Evolutionary conservation across 2,113 vertebrate genomes (phyloP), one percentile per base, ranked within the genome.

Genomic region (Hippoglossus stenolepis): DNA sequence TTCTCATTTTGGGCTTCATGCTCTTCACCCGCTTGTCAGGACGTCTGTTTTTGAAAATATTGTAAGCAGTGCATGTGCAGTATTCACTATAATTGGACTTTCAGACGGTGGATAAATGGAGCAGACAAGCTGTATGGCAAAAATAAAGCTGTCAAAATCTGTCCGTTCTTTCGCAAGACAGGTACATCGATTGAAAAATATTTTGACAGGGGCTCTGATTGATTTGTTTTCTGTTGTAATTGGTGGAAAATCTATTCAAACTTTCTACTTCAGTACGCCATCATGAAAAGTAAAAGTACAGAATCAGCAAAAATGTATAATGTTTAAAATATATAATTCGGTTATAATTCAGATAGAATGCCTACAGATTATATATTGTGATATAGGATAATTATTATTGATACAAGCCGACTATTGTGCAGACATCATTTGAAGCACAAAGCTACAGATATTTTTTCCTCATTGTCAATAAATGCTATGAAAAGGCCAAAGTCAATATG

Each of bases 51-150:
- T 80, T 58, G 18, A 80, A 84, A 87, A 85, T 60, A 84, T 12
- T 31, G 38, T 64, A 63, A 70, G 61, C 2, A 5, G 49, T 71
- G 62, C 47, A 60, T 65, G 60, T 64, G 57, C 63, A 54, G 21
- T 28, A 54, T 73, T 70, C 21, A 59, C 51, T 59, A 31, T 78
- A 88, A 90, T 89, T 85, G 83, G 18, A 67, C 82, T 88, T 73
- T 24, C 68, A 68, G 71, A 80, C 14, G 73, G 51, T 47, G 57
- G 61, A 45, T 57, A 56, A 70, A 21, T 63, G 60, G 31, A 40
- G 70, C 26, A 67, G 51, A 67, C 59, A 47, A 17, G 57, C 5
- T 24, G 2, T 18, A 31, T 70, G 6, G 60, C 64, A 77, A 72
- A 76, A 81, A 86, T 49, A 66, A 77, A 78, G 45, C 61, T 86